Conservation (phyloP, 2,888 invertebrate species). For the Spodoptera exigua region DNA sequence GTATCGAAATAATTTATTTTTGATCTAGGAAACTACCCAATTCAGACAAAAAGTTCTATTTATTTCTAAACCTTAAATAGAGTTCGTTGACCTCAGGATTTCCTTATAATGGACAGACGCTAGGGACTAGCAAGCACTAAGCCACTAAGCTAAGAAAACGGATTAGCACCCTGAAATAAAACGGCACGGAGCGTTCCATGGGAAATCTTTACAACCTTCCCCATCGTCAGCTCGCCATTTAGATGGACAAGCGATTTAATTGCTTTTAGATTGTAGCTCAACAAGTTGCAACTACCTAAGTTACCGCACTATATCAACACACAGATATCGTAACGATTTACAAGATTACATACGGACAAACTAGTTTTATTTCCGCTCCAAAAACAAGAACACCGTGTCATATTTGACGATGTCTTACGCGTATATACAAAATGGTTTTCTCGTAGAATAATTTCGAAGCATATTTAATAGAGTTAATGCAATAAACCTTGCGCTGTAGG, state of each 20-base stretch:
- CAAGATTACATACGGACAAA: constrained; percentile 35
- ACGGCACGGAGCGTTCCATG: constrained; percentile 38
- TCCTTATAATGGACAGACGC: constrained; percentile 24
- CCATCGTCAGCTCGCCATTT: constrained; percentile 30
- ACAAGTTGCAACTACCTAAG: constrained; percentile 35
- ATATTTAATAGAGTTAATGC: constrained; percentile 50
- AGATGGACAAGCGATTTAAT: constrained; percentile 40
- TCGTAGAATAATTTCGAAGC: constrained; percentile 31
- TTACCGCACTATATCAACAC: constrained; percentile 29
- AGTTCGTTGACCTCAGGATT: constrained; percentile 1
- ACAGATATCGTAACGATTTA: constrained; percentile 27
- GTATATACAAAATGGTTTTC: constrained; percentile 24
- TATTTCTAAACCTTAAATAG: too few relatives aligned
- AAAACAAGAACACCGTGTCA: constrained; percentile 26
- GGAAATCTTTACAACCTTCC: constrained; percentile 53
- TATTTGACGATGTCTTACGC: constrained; percentile 25
- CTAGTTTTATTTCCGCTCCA: constrained; percentile 48
- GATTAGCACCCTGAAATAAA: constrained; percentile 35
- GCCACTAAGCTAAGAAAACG: constrained; percentile 30
- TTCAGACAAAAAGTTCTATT: too few relatives aligned
- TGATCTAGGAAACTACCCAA: too few relatives aligned
- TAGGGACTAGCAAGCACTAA: constrained; percentile 28
- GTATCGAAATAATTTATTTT: too few relatives aligned
- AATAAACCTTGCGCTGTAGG: constrained; percentile 47
- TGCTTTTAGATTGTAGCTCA: constrained; percentile 49